Conservation (phyloP, 2,113 vertebrate species). For the Elephantulus edwardii region DNA sequence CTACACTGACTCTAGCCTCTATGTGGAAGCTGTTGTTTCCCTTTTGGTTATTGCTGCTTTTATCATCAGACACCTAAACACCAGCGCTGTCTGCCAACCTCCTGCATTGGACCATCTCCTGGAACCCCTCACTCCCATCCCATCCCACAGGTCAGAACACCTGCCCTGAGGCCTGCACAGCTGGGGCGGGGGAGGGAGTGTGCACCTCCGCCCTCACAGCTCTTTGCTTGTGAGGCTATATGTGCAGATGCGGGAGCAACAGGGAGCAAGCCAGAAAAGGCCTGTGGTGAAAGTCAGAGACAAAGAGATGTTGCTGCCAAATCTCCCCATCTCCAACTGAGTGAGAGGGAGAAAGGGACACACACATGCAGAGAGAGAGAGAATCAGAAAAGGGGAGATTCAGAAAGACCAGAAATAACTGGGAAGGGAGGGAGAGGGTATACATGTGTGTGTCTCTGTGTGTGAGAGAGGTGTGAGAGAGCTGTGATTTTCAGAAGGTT, state of each 20-base stretch:
- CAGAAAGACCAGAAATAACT: not conserved
- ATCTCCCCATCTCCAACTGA: slow-evolving; percentile 32
- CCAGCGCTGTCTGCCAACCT: not conserved
- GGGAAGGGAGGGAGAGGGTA: not conserved
- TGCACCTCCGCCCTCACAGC: not conserved
- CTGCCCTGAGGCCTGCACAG: not conserved
- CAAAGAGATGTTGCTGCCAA: slow-evolving; percentile 66
- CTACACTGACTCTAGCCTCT: not conserved
- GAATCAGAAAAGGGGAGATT: not conserved
- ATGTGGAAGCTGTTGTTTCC: accelerated
- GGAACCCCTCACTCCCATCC: not conserved
- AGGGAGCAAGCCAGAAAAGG: slow-evolving; percentile 27
- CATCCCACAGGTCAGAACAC: not conserved
- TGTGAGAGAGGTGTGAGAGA: not conserved
- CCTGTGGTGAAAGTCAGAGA: not conserved
- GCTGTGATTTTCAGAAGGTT: slow-evolving; percentile 22
- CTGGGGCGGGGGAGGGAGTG: accelerated
- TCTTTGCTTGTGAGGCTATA: no score
- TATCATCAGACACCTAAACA: not conserved
- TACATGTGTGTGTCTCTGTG: not conserved
- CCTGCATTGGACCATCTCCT: not conserved
- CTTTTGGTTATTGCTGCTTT: not conserved
- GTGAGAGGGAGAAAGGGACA: not conserved
- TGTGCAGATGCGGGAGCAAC: not conserved
- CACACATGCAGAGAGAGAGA: no score